Evolutionary conservation across 2,113 vertebrate species (phyloP).

Genomic region (Pseudonaja textilis): DNA sequence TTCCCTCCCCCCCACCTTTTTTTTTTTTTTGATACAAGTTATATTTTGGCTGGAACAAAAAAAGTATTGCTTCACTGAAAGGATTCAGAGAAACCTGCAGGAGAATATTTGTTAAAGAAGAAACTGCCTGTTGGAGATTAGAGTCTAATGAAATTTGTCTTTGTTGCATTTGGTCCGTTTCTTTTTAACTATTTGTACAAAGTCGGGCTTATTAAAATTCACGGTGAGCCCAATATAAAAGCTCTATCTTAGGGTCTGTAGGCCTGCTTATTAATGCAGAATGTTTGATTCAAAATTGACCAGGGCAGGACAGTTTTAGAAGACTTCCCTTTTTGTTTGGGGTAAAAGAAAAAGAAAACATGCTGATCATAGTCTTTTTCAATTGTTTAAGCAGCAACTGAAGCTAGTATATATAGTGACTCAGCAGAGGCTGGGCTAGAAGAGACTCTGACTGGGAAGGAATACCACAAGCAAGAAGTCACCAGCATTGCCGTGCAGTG

Average conservation of each 20-base stretch:
- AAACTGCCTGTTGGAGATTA: constrained; percentile 48
- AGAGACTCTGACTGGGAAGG: not conserved
- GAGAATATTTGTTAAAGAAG: constrained; percentile 38
- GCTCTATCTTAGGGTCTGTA: constrained; percentile 46
- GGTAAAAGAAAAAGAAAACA: constrained; percentile 52
- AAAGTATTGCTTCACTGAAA: constrained; percentile 43
- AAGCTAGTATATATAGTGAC: constrained; percentile 53
- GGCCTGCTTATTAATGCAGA: constrained; percentile 35
- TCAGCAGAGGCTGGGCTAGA: constrained; percentile 27
- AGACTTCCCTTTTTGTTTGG: constrained; percentile 51
- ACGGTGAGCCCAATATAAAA: constrained; percentile 57
- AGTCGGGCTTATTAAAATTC: constrained; percentile 62
- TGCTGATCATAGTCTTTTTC: constrained; percentile 49
- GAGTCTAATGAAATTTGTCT: constrained; percentile 64
- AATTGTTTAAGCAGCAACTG: constrained; percentile 52
- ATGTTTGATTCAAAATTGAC: constrained; percentile 35
- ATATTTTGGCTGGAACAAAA: constrained; percentile 43
- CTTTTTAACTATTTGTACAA: constrained; percentile 39
- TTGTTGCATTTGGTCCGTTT: constrained; percentile 39
- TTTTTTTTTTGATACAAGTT: constrained; percentile 4
- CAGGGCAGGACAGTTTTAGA: constrained; percentile 40
- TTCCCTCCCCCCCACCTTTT: not conserved
- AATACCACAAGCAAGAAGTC: not conserved
- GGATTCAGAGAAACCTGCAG: constrained; percentile 39
- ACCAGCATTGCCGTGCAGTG: not conserved